Evolutionary conservation across 2,888 invertebrate genomes (phyloP).

Genomic region (Diaperis boleti): DNA sequence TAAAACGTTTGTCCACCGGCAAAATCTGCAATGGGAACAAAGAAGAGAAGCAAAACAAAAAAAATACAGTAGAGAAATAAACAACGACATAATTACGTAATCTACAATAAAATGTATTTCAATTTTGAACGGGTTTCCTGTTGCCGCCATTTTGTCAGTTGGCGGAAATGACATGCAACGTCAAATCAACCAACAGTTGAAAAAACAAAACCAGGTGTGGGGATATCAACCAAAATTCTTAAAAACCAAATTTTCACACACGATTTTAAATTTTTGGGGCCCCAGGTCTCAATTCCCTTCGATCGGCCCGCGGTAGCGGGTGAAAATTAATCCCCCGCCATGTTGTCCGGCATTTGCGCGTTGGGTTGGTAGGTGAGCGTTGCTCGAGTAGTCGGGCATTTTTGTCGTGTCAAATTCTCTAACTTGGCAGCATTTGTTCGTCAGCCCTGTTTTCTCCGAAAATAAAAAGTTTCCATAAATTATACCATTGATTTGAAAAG

Average conservation of each 20-base stretch:
- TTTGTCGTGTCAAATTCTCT: slow-evolving; percentile 55
- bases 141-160: slow-evolving; percentile 21
- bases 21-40: no score
- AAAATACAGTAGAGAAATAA: no score
- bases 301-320: not conserved
- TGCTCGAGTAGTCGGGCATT: slow-evolving; percentile 40
- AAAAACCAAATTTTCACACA: slow-evolving; percentile 14
- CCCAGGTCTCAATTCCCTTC: not conserved
- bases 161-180: slow-evolving; percentile 19
- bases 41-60: no score
- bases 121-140: slow-evolving; percentile 13
- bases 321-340: slow-evolving; percentile 11
- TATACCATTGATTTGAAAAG: slow-evolving; percentile 61
- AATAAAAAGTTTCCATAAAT: slow-evolving; percentile 67
- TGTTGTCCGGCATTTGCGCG: slow-evolving; percentile 32
- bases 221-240: slow-evolving; percentile 11
- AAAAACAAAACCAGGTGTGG: not conserved
- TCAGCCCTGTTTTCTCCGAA: slow-evolving; percentile 66
- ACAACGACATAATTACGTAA: no score
- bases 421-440: slow-evolving; percentile 67
- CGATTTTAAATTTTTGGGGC: slow-evolving; percentile 11
- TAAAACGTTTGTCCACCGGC: no score
- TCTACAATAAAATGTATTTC: no score
- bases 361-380: slow-evolving; percentile 22
- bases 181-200: not conserved